Base-by-base conservation (phyloP, 1,140 invertebrate genomes). In the Lepidurus couesii region DNA sequence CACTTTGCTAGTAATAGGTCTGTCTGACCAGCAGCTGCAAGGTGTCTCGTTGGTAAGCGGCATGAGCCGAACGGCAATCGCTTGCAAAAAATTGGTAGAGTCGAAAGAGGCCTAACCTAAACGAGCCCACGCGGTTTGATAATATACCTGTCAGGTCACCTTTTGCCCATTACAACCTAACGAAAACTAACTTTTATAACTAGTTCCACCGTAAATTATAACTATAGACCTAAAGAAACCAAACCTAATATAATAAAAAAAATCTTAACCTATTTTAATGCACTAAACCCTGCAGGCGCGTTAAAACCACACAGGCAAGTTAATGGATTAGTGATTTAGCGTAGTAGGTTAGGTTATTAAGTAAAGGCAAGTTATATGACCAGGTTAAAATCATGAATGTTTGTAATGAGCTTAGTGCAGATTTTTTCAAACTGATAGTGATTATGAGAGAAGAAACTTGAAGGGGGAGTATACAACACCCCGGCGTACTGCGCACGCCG, bases 301-400 rank as follows among this genome's bases (percentile, higher is more conserved):
- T 44, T 76, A n/a, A 42, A 44, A 42, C 44, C 42, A 42, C n/a
- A 76, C 21, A 5, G 6, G 45, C 45, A 47, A 47, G 45, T 47
- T 47, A 47, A 47, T 47, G 9, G 45, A 47, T 1, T 47, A 11
- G 45, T 47, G 45, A 47, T 47, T 47, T 47, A 47, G 45, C 45
- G 45, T 47, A 47, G 45, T 47, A 47, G 45, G 45, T 47, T 47
- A 47, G 45, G 45, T 47, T 47, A 47, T 47, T 47, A 47, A 47
- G 45, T 47, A 47, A 47, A 47, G 45, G 9, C 16, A 47, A 11
- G 45, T 47, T 47, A 47, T 47, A 47, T 16, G 45, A 47, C 45
- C 45, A 47, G 45, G 45, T 47, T 16, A 47, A 47, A 47, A 47
- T 9, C 45, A 47, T 47, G 45, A 47, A 47, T 47, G 45, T 47